Percentiles rank a stretch among this genome's conserved stretches.
Evolutionary conservation across 2,797 vertebrate species (phyloP).

Genomic region (Poecile montanus): DNA sequence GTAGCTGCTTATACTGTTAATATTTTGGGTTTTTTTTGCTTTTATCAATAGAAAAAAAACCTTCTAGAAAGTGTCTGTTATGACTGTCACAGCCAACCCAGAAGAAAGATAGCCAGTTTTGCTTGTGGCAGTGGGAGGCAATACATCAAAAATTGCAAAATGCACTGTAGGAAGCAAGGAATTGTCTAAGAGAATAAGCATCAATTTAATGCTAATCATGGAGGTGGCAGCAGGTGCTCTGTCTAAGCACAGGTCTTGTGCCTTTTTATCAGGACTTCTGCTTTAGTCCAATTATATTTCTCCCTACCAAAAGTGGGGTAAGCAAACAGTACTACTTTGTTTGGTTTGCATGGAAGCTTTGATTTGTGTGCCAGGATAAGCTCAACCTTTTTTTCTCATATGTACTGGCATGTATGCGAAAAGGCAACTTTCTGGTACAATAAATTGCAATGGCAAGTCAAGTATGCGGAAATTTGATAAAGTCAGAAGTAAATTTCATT

Average conservation of each 20-base stretch:
- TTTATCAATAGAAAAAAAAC: not conserved
- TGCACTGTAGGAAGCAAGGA: not conserved
- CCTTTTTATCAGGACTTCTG: not conserved
- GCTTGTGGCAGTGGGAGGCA: not conserved
- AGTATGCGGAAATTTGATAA: not conserved
- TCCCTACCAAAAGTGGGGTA: not conserved
- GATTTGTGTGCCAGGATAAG: not conserved
- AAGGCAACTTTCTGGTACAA: not conserved
- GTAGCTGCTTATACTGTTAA: not conserved
- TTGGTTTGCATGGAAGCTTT: not conserved
- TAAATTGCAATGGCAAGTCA: not conserved
- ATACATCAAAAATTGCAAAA: not conserved
- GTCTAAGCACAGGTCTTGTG: not conserved
- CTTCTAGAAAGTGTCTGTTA: not conserved
- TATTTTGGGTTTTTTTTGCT: not conserved
- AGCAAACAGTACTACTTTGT: not conserved
- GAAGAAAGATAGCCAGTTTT: not conserved
- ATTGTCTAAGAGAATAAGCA: slow-evolving; percentile 16
- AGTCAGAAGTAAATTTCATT: not conserved
- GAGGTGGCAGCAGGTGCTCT: not conserved
- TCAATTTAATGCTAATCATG: not conserved
- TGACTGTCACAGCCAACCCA: not conserved
- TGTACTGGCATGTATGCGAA: not conserved
- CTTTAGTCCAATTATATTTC: not conserved
- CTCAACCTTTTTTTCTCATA: not conserved